Base-by-base conservation (phyloP, 2,888 invertebrate genomes). In the Pherbina coryleti region DNA sequence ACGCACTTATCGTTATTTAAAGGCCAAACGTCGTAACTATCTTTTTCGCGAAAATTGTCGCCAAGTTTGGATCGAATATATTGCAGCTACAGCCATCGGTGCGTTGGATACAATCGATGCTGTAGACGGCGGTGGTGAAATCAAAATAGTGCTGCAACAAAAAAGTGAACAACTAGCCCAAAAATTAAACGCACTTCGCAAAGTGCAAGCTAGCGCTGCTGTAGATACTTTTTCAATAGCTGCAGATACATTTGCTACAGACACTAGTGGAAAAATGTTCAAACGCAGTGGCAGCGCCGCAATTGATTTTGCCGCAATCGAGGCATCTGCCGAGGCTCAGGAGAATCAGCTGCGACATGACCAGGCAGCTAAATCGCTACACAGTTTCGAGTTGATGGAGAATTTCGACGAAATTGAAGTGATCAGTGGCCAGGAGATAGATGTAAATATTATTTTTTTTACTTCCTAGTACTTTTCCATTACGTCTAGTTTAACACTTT, bases 251-350 rank as follows among this genome's bases (percentile, higher is more conserved):
- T 37, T 49, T 67, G 31, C 34, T 22, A 31, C 31, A 31, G 31
- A 64, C n/a, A 22, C 75, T 60, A 25, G 53, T 25, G 74, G 70
- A 5, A 74, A 80, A 80, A 82, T 82, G 79, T 74, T 66, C 81
- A 79, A 82, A 51, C 80, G 81, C 75, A 3, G 44, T 34, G 60
- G 37, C 19, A 34, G 5, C 8, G 76, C 71, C 66, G 84, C 82
- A 71, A 85, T 88, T 78, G 89, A 89, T 86, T 89, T 88, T 84
- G 86, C 84, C 57, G 86, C 87, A 67, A 80, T 86, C 44, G 88
- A 89, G 78, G 89, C 87, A 14, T 81, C 82, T 8, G 77, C 81
- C 1, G 82, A 84, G 69, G 81, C 82, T 19, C 81, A 81, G 51
- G 86, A 85, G 25, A 76, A 79, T 55, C 78, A 62, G 5, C 55